Base-by-base conservation (phyloP, 2,888 invertebrate species). In the Chymomyza amoena region DNA sequence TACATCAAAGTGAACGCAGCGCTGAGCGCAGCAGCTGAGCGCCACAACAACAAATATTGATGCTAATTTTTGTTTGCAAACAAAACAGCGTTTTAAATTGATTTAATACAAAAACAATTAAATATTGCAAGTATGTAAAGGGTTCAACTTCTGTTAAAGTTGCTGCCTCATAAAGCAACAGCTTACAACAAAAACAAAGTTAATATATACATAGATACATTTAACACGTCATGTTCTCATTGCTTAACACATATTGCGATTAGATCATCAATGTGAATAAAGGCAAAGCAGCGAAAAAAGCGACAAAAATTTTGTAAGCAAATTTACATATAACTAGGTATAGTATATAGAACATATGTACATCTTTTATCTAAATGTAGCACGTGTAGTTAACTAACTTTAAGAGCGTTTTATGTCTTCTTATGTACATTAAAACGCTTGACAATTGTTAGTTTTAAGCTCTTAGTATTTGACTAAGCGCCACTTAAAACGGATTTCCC, bases 11-110 rank as follows among this genome's bases (percentile, higher is more conserved):
- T 57, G 45, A n/a, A 65, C 10, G 13, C 39, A 39, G 9, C 1
- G 54, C 54, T 18, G 2, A 54, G n/a, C n/a, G n/a, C n/a, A n/a
- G n/a, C 75, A 72, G 75, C 76, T 72, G 72, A 75, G 64, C 36
- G 64, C 36, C n/a, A 54, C 54, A 73, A 65, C 60, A 60, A 50
- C 69, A 70, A 67, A 57, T 57, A 64, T n/a, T 25, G 25, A 73
- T 78, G 71, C 61, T 69, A 54, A 68, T 68, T 70, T 80, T 79
- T 82, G 85, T 84, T 82, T 84, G 83, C 83, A 82, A 83, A 84
- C 85, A 82, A 79, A 66, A 36, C 54, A 68, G 61, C 69, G 64
- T 64, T 65, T 62, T 68, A 73, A 75, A 75, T 68, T 64, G 66
- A 74, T 75, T 62, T 72, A 5, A 67, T 52, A 61, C 39, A 39